Evolutionary conservation across 64 coral and sea anemone genomes (phyloP).

Genomic region (Cladopsammia gracilis): DNA sequence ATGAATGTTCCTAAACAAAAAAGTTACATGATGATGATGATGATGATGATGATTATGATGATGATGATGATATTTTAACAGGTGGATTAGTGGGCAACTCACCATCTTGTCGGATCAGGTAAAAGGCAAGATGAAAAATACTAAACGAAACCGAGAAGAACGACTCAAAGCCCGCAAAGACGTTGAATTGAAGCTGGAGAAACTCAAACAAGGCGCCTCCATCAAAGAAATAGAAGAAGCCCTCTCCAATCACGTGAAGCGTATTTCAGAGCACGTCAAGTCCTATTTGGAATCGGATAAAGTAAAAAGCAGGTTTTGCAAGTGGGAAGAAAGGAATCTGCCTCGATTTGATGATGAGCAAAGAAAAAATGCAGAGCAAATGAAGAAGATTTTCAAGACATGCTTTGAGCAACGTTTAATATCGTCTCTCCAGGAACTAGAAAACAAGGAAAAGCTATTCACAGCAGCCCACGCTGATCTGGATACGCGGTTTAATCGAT

Average conservation of each 20-base stretch:
- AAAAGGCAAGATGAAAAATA: background rate
- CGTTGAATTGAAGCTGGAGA: background rate
- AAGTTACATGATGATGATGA: no score
- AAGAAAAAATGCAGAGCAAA: no score
- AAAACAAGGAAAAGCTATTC: background rate
- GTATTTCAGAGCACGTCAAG: background rate
- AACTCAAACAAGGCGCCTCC: background rate
- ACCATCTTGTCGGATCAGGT: background rate
- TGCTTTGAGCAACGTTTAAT: no score
- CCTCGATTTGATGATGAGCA: no score
- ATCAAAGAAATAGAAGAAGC: background rate
- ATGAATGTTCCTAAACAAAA: no score
- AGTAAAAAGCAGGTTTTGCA: no score
- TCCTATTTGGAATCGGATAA: no score
- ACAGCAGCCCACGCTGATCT: background rate
- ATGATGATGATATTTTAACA: no score
- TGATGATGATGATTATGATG: no score
- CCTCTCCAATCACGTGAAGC: background rate
- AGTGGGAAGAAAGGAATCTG: no score
- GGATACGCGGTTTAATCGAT: background rate
- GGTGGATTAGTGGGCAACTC: background rate
- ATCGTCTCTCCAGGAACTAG: no score
- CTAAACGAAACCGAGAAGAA: background rate
- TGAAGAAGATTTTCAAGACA: no score
- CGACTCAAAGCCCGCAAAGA: background rate